phyloP scores from a whole-genome alignment of 1,140 invertebrate genomes.

The Triops cancriformis region DNA sequence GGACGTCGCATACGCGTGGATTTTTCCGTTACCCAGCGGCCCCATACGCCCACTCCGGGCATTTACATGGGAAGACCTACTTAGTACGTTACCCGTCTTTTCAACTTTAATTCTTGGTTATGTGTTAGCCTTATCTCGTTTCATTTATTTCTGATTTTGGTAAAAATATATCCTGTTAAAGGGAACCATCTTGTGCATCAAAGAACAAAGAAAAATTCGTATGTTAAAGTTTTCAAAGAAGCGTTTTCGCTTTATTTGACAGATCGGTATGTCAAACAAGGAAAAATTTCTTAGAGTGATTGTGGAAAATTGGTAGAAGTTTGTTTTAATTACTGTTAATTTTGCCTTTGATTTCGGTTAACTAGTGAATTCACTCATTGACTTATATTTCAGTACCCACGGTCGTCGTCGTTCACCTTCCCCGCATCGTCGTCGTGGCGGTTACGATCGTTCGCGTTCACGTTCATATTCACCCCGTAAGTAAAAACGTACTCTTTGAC shows the following conservation, averaged over 20 bases:
- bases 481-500: too few relatives aligned
- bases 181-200: not conserved
- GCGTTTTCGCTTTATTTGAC: not conserved
- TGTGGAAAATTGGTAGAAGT: too few relatives aligned
- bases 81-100: constrained; percentile 43
- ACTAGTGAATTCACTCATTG: not conserved
- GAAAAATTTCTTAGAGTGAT: too few relatives aligned
- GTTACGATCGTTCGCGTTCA: constrained; percentile 66
- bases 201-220: not conserved
- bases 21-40: constrained; percentile 92
- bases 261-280: too few relatives aligned
- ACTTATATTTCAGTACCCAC: constrained; percentile 11
- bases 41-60: constrained; percentile 94
- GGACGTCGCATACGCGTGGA: constrained; percentile 87
- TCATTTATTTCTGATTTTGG: not conserved
- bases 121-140: not conserved
- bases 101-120: constrained; percentile 10
- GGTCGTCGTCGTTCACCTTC: constrained; percentile 52
- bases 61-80: constrained; percentile 96
- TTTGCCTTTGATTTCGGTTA: too few relatives aligned
- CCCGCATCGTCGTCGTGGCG: constrained; percentile 41
- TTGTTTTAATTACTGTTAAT: too few relatives aligned
- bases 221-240: not conserved
- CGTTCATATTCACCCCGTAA: constrained; percentile 80
- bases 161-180: constrained; percentile 2